Base-by-base conservation (phyloP, 2,888 invertebrate genomes). In the Pammene fasciana region DNA sequence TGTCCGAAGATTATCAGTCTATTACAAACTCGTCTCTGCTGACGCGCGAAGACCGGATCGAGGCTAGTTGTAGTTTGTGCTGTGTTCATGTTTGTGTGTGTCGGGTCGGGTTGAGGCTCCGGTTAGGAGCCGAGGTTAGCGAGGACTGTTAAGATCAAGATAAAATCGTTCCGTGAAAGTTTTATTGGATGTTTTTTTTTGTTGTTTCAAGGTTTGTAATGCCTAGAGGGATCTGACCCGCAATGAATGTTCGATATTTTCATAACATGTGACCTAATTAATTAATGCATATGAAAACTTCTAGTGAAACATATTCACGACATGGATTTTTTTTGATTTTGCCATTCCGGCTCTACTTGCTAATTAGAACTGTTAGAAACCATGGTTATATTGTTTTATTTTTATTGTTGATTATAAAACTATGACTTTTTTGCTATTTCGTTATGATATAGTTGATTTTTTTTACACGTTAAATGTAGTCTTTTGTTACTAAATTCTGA, bases 11-110 rank as follows among this genome's bases (percentile, higher is more conserved):
- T 9, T n/a, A 34, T 7, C 34, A 34, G 26, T 54, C 8, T n/a
- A 54, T 34, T 34, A 54, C n/a, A n/a, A 13, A 8, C 54, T 54
- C 54, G 54, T 34, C 54, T 34, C 54, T 34, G n/a, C 13, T 13
- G 9, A 18, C 52, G 52, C 34, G 54, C 34, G 34, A 54, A 54
- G 26, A 14, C n/a, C 5, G 46, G 45, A 52, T 50, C 36, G 66
- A 70, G 64, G 64, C 67, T 61, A 62, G 43, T 64, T 83, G 82
- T 84, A 83, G 83, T 82, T 82, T 82, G 80, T 82, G 84, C 82
- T 83, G 84, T 84, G 84, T 68, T 68, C 71, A 70, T 70, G 65
- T 70, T 43, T 59, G 45, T 65, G 65, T 59, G 45, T 65, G 65
- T 60, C 48, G 54, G 65, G 56, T 43, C 56, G 67, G 52, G 59